phyloP scores from a whole-genome alignment of 2,113 vertebrate genomes.

The Elaphurus davidianus region DNA sequence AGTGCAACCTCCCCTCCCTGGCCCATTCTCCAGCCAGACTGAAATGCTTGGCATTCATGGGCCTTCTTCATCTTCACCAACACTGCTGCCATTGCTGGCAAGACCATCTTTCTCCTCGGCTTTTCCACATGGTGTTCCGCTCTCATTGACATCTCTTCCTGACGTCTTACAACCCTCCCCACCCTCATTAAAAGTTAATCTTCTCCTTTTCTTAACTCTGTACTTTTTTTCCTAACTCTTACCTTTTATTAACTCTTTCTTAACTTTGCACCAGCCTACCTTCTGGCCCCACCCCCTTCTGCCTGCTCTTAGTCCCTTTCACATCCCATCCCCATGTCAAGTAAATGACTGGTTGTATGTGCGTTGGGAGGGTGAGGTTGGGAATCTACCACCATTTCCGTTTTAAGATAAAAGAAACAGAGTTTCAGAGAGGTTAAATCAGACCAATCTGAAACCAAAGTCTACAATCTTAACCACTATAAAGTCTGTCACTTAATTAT shows the following conservation, averaged over 20 bases:
- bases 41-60: neutral
- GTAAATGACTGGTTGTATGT: neutral
- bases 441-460: neutral
- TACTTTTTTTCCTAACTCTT: too few relatives aligned
- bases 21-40: neutral
- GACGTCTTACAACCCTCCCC: too few relatives aligned
- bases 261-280: too few relatives aligned
- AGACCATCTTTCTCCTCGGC: too few relatives aligned
- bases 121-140: too few relatives aligned
- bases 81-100: too few relatives aligned
- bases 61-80: too few relatives aligned
- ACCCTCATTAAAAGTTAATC: too few relatives aligned
- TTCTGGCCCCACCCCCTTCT: neutral
- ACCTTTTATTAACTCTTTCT: too few relatives aligned
- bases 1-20: fast-evolving
- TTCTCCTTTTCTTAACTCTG: too few relatives aligned
- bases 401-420: neutral
- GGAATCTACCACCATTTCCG: neutral
- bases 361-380: neutral
- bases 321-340: neutral
- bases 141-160: too few relatives aligned
- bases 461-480: neutral
- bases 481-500: neutral
- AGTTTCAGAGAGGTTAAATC: neutral
- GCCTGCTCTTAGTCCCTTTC: neutral